These are phyloP conservation scores for Lethrus apterus DNA, from an alignment of 1,140 invertebrate genomes.

Conservation along the genomic window DNA sequence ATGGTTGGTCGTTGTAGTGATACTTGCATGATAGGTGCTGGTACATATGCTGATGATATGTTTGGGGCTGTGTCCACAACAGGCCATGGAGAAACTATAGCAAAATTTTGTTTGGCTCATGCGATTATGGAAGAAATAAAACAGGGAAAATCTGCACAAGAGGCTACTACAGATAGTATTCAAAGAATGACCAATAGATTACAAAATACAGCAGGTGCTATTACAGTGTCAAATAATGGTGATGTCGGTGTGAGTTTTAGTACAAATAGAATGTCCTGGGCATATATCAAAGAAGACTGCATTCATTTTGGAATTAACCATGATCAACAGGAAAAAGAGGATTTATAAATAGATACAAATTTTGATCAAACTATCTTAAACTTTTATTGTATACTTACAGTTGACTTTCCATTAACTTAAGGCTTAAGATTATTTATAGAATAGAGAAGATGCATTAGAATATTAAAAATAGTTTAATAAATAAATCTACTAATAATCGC, in stretches of 20 bases:
- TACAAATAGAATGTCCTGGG: slow-evolving; percentile 68
- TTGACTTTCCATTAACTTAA: no score
- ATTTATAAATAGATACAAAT: no score
- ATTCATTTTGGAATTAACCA: slow-evolving; percentile 55
- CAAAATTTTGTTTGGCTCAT: slow-evolving; percentile 62
- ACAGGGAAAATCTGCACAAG: slow-evolving; percentile 48
- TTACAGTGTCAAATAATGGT: slow-evolving; percentile 57
- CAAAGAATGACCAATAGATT: slow-evolving; percentile 56
- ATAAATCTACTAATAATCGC: no score
- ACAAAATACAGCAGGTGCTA: slow-evolving; percentile 62
- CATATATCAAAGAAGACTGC: slow-evolving; percentile 48
- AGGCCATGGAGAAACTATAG: slow-evolving; percentile 67
- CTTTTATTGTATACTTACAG: no score
- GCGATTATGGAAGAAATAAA: slow-evolving; percentile 56
- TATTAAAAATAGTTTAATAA: no score
- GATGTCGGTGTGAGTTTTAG: slow-evolving; percentile 60
- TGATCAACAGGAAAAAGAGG: no score
- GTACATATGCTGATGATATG: slow-evolving; percentile 37
- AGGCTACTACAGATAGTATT: slow-evolving; percentile 52
- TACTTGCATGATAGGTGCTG: slow-evolving; percentile 51
- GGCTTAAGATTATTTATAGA: no score
- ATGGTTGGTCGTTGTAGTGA: slow-evolving; percentile 58
- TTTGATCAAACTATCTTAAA: no score
- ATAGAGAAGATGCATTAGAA: no score
- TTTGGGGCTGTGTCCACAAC: slow-evolving; percentile 35